Evolutionary conservation across 2,113 vertebrate genomes (phyloP).

Genomic region (Pluvialis apricaria): DNA sequence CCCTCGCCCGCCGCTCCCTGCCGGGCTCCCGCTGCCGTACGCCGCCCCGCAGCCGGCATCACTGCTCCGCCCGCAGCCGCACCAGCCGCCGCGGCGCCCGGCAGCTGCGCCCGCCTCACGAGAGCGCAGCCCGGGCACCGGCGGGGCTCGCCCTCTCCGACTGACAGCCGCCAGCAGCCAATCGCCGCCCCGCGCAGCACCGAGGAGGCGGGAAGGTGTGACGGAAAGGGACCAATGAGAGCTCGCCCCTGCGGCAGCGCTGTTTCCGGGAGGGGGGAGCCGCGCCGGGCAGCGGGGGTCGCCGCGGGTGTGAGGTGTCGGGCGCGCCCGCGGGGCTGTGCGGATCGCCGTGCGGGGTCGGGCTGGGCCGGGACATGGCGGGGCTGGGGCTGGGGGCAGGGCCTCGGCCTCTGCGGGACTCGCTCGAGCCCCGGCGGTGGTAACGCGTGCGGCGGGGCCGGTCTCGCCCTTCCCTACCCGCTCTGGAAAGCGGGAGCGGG

Average conservation of each 20-base stretch:
- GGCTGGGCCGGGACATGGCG: no score
- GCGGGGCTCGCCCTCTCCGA: conserved; percentile 57
- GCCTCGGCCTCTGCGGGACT: neutral
- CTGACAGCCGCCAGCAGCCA: conserved; percentile 62
- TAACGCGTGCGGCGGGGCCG: neutral
- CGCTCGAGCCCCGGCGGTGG: neutral
- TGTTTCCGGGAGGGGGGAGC: conserved; percentile 53
- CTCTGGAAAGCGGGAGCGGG: neutral
- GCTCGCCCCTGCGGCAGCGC: neutral
- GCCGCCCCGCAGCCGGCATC: conserved; percentile 59
- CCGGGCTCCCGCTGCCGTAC: conserved; percentile 41
- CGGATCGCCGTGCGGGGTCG: rapidly evolving
- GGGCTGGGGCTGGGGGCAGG: no score
- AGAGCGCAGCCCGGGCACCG: neutral
- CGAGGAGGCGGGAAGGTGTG: neutral
- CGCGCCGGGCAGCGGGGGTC: neutral
- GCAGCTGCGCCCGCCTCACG: conserved; percentile 35
- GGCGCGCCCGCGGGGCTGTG: neutral
- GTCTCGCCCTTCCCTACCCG: neutral
- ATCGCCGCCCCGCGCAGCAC: conserved; percentile 15
- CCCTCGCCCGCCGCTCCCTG: conserved; percentile 25
- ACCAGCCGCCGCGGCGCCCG: conserved; percentile 39
- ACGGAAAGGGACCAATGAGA: conserved; percentile 40
- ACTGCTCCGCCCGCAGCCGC: conserved; percentile 53
- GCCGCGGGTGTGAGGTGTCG: rapidly evolving